Conservation (phyloP, 2,797 vertebrate genomes). For the Lates japonicus region DNA sequence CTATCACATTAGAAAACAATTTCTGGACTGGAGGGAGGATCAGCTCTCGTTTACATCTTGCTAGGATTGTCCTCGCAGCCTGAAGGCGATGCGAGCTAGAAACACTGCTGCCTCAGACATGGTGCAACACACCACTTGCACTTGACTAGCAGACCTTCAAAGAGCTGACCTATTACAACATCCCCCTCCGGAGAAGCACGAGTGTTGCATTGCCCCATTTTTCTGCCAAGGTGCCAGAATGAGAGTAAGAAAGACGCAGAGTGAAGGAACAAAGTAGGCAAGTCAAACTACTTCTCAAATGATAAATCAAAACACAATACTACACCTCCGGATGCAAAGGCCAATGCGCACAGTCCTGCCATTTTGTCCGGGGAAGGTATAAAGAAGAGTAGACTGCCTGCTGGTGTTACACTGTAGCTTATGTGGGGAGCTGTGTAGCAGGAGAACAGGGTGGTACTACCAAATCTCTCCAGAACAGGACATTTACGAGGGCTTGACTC, state of each 20-base stretch:
- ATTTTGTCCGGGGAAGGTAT: conserved; percentile 56
- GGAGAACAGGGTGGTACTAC: conserved; percentile 56
- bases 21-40: not conserved
- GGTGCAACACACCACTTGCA: conserved; percentile 29
- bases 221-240: conserved; percentile 37
- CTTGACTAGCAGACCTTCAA: conserved; percentile 45
- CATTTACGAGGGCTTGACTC: conserved; percentile 77
- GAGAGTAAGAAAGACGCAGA: conserved; percentile 33
- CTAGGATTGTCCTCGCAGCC: conserved; percentile 1
- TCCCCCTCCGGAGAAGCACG: conserved; percentile 33
- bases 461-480: conserved; percentile 59
- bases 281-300: conserved; percentile 1
- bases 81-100: not conserved
- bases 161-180: conserved; percentile 67
- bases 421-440: conserved; percentile 14
- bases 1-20: conserved; percentile 29
- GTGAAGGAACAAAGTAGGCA: not conserved
- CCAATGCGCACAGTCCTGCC: conserved; percentile 75
- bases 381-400: conserved; percentile 26
- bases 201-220: conserved; percentile 64
- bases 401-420: conserved; percentile 15
- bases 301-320: conserved; percentile 54
- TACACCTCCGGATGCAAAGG: conserved; percentile 75
- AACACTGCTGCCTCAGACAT: not conserved
- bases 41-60: conserved; percentile 3